Base-by-base conservation (phyloP, 2,888 invertebrate species). In the Melieria crassipennis region DNA sequence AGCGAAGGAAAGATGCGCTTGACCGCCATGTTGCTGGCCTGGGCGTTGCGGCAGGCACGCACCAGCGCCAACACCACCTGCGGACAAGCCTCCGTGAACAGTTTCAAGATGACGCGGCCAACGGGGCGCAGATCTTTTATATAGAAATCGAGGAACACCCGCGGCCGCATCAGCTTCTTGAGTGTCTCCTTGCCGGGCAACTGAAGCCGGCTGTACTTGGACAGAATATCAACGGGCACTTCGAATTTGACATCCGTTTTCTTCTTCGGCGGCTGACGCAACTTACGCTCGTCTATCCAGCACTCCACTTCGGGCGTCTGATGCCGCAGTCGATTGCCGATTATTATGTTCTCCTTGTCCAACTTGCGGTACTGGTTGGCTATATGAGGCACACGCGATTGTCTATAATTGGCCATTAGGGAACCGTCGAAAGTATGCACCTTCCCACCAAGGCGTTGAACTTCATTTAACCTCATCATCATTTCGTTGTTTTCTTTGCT, bases 61-160 rank as follows among this genome's bases (percentile, higher is more conserved):
- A 81, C 71, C 46, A 82, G 77, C 11, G 79, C 76, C 30, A 79
- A 71, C 10, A 79, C 79, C 4, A 82, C 76, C 43, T 75, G 76
- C 1, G 82, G 83, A 1, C 78, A 80, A 0, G 79, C 77, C 72
- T 82, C 81, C 6, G 78, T 79, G 64, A 75, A 83, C 7, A 83
- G 69, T 42, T 78, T 76, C 5, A 82, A 67, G 2, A 80, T 73
- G 45, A 82, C 70, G 30, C 78, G 75, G 6, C 80, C 80, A 48
- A 79, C 56, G 3, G 77, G 75, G 1, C 77, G 75, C 4, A 75
- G 65, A n/a, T 73, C 70, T 47, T 75, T 71, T 7, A 75, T 65
- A 7, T 66, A 75, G 4, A 81, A 67, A 48, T 82, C 79, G 42
- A 82, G 47, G 11, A 71, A 79, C n/a, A 82, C 74, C 45, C 73